These are phyloP conservation scores for Pherbina coryleti DNA, from an alignment of 2,888 invertebrate genomes.

Conservation along the genomic window DNA sequence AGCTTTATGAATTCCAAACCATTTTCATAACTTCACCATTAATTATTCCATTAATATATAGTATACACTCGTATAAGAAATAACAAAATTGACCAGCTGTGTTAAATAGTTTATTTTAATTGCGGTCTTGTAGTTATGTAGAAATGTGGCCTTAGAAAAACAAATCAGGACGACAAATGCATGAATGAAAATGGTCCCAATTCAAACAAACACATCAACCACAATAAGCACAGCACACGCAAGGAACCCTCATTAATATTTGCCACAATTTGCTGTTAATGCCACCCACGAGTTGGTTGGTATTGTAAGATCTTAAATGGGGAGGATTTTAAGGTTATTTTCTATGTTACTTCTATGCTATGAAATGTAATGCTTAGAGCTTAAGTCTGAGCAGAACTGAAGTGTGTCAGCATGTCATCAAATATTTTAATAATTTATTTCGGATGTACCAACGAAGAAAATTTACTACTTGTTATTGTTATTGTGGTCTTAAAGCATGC, in stretches of 20 bases:
- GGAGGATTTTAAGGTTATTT: not conserved
- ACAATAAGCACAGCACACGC: not conserved
- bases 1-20: no score
- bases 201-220: not conserved
- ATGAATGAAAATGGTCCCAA: not conserved
- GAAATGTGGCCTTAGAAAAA: not conserved
- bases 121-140: not conserved
- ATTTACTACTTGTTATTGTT: not conserved
- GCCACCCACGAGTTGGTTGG: not conserved
- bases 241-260: slow-evolving; percentile 25
- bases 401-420: slow-evolving; percentile 43
- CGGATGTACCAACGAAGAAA: not conserved
- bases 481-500: not conserved
- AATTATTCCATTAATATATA: no score
- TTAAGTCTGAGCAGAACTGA: not conserved
- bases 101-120: slow-evolving; percentile 8
- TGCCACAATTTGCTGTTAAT: slow-evolving; percentile 24
- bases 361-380: not conserved
- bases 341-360: not conserved
- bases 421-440: slow-evolving; percentile 41
- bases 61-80: no score
- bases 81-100: not conserved
- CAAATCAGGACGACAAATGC: not conserved
- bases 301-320: not conserved
- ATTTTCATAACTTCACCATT: no score